Base-by-base conservation (phyloP, 1,140 invertebrate species). In the Callitettix versicolor region DNA sequence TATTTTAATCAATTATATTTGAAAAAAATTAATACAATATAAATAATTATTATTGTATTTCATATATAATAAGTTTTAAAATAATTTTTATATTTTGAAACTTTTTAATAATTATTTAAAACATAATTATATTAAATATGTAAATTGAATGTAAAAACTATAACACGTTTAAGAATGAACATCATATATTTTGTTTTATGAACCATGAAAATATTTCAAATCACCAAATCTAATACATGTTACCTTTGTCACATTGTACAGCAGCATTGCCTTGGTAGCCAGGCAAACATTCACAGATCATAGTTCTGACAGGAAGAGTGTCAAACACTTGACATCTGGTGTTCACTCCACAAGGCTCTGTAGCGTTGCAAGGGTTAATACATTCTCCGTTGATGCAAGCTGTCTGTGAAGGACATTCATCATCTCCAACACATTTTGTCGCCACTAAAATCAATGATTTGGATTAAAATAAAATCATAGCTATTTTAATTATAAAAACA, bases 201-300 rank as follows among this genome's bases (percentile, higher is more conserved):
- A n/a, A n/a, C n/a, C n/a, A n/a, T n/a, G n/a, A n/a, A n/a, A n/a
- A n/a, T n/a, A n/a, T n/a, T n/a, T n/a, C n/a, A n/a, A n/a, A n/a
- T n/a, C n/a, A n/a, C n/a, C n/a, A n/a, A n/a, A n/a, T n/a, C n/a
- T n/a, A n/a, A n/a, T n/a, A n/a, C n/a, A n/a, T n/a, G n/a, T 72
- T 77, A 74, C 85, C 76, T 69, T 78, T 79, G 61, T 84, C 82
- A 65, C 87, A 90, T 64, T 82, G 76, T 36, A 84, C 74, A 20
- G 85, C 79, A 17, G 87, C 86, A 66, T 88, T 87, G 67, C 87
- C 87, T 68, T 79, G 80, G 66, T 86, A 91, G 43, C 88, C 87
- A 21, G 85, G 82, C n/a, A 85, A 65, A 66, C 91, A 94, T 67
- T 86, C 80, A 62, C 91, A 95, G 54, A 88, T 80, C 86, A 93